Evolutionary conservation across 1,140 invertebrate species (phyloP).

Genomic region (Ladona fulva): DNA sequence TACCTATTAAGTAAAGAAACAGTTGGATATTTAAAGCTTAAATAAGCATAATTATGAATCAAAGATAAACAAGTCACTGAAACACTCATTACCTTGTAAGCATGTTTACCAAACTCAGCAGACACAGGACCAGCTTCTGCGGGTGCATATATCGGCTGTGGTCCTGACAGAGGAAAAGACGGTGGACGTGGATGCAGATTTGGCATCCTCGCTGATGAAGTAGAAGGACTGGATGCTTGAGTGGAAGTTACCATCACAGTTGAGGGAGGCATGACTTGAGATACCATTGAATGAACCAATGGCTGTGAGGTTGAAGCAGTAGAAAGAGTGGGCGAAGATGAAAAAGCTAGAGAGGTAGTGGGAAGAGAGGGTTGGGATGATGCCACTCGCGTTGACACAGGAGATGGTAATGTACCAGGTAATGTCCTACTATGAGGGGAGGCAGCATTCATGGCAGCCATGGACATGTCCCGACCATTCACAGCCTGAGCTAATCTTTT

Average conservation of each 20-base stretch:
- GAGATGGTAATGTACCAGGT: too few species aligned
- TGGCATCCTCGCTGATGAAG: conserved; percentile 19
- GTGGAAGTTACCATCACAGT: conserved; percentile 10
- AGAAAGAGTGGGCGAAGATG: neutral
- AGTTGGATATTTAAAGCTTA: too few species aligned
- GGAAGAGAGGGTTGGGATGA: neutral
- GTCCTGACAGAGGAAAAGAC: neutral
- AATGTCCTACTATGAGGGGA: too few species aligned
- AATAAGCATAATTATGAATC: too few species aligned
- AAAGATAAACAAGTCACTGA: too few species aligned
- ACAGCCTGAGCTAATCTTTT: too few species aligned
- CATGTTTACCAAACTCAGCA: conserved; percentile 31
- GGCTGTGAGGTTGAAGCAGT: neutral
- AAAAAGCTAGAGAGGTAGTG: neutral
- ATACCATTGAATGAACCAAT: neutral
- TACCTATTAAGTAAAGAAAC: too few species aligned
- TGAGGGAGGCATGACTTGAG: conserved; percentile 11
- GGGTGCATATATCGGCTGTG: conserved; percentile 22
- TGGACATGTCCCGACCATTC: too few species aligned
- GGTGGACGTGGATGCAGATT: conserved; percentile 23
- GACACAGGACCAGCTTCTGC: conserved; percentile 41
- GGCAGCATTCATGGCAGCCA: too few species aligned
- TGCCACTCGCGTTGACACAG: too few species aligned
- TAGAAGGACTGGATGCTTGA: neutral
- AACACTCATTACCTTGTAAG: conserved; percentile 23